Conservation (phyloP, 2,113 vertebrate species). For the Phocoena sinus region DNA sequence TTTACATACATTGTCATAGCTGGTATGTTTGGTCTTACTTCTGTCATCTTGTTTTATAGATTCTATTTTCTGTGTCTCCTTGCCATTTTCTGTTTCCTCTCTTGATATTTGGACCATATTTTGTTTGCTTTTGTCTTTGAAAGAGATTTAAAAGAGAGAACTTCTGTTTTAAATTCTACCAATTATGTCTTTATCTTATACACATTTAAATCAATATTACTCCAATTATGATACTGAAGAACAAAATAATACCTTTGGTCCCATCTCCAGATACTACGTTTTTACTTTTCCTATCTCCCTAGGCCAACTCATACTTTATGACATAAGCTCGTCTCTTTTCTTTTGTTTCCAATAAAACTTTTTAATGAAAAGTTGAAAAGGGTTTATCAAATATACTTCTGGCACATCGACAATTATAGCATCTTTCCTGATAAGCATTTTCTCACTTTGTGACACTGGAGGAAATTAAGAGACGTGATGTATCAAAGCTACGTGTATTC, state of each 20-base stretch:
- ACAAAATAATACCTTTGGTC: constrained; percentile 28
- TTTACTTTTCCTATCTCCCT: neutral
- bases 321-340: neutral
- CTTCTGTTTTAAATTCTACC: constrained; percentile 63
- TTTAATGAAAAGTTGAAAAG: neutral
- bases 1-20: constrained; percentile 69
- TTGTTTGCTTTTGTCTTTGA: constrained; percentile 71
- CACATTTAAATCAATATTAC: constrained; percentile 50
- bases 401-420: neutral
- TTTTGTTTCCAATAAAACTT: neutral
- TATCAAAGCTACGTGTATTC: neutral
- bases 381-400: neutral
- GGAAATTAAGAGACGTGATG: neutral
- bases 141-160: constrained; percentile 58
- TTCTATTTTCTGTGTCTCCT: constrained; percentile 65
- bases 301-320: neutral
- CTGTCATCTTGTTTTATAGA: constrained; percentile 59
- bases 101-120: constrained; percentile 72
- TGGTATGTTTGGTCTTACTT: constrained; percentile 68
- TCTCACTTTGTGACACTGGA: neutral
- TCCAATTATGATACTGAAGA: constrained; percentile 35
- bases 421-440: neutral
- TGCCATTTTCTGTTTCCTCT: constrained; percentile 63
- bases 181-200: constrained; percentile 59
- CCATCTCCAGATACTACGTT: neutral